phyloP scores from a whole-genome alignment of 2,888 invertebrate genomes.

The Melanargia galathea region DNA sequence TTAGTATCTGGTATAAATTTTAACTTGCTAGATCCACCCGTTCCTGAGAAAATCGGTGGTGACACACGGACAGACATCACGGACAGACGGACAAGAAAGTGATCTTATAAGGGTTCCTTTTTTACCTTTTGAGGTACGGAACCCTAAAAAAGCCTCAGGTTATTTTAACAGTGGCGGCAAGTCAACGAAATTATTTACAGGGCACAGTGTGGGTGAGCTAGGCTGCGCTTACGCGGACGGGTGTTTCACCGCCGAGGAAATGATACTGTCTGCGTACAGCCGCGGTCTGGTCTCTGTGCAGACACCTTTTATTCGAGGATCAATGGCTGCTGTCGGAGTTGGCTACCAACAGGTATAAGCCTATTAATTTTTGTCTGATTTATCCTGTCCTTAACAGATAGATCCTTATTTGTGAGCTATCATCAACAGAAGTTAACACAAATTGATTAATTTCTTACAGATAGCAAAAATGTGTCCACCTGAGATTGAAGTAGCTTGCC shows the following conservation, averaged over 20 bases:
- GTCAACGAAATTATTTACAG: conserved; percentile 56
- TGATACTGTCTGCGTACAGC: conserved; percentile 90
- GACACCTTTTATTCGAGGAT: conserved; percentile 85
- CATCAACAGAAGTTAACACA: not conserved
- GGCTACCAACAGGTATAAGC: conserved; percentile 75
- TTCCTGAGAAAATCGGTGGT: too few relatives aligned
- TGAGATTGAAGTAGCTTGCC: conserved; percentile 88
- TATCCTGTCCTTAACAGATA: too few relatives aligned
- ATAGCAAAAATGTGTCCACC: conserved; percentile 66
- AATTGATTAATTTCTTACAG: conserved; percentile 44
- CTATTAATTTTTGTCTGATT: not conserved
- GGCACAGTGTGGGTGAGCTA: conserved; percentile 97
- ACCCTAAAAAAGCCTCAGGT: not conserved
- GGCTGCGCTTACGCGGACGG: conserved; percentile 98
- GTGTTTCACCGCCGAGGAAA: conserved; percentile 91
- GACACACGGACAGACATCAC: too few relatives aligned
- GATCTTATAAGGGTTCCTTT: too few relatives aligned
- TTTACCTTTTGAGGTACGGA: too few relatives aligned
- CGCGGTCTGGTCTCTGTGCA: conserved; percentile 89
- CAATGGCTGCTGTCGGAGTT: conserved; percentile 94
- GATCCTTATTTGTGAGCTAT: too few relatives aligned
- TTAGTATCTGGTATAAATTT: too few relatives aligned
- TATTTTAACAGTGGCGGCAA: not conserved
- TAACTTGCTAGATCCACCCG: too few relatives aligned
- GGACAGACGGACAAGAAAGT: too few relatives aligned